Evolutionary conservation across 2,113 vertebrate genomes (phyloP).

Genomic region (Danio rerio): DNA sequence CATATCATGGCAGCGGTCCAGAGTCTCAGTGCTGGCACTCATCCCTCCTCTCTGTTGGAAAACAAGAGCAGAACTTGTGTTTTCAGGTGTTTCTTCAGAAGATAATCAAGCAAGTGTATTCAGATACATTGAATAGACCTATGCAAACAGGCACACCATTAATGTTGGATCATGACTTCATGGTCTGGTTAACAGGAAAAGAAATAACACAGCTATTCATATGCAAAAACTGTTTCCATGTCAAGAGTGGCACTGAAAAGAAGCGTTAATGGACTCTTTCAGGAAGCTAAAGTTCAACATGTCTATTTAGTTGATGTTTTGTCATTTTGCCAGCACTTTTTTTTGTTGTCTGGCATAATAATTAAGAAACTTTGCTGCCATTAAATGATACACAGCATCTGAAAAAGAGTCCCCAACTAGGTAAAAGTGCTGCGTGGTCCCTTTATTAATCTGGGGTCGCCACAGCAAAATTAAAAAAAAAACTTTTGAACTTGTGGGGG

Average conservation of each 20-base stretch:
- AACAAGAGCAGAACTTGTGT: background rate
- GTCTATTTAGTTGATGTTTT: background rate
- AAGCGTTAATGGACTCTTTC: background rate
- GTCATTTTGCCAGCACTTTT: too few species aligned
- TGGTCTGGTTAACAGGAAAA: background rate
- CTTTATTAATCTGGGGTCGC: too few species aligned
- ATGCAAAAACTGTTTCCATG: background rate
- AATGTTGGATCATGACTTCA: background rate
- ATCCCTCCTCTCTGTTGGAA: constrained; percentile 83
- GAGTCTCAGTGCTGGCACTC: constrained; percentile 84
- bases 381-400: too few species aligned
- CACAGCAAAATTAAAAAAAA: too few species aligned
- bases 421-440: too few species aligned
- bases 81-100: constrained; percentile 3
- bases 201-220: background rate
- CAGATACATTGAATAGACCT: background rate
- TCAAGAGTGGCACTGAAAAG: background rate
- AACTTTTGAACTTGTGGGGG: too few species aligned
- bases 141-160: background rate
- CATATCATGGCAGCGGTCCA: constrained; percentile 72
- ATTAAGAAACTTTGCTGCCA: too few species aligned
- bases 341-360: too few species aligned
- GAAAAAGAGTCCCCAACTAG: too few species aligned
- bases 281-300: background rate
- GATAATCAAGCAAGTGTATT: background rate